Conservation (phyloP, 2,888 invertebrate genomes). For the Augochlorella aurata region DNA sequence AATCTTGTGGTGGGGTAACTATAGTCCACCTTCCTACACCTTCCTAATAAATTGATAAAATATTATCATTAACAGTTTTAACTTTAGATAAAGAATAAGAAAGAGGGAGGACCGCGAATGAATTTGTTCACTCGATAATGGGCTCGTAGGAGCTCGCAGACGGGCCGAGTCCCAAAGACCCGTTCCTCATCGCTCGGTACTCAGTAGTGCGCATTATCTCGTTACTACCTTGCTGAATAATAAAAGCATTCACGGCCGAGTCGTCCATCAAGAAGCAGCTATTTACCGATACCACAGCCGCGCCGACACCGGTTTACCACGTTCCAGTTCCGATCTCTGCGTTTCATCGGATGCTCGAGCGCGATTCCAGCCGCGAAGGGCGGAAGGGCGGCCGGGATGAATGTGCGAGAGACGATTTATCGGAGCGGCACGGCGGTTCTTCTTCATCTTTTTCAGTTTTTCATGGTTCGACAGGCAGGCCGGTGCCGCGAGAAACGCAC, state of each 20-base stretch:
- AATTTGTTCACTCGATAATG: too few relatives aligned
- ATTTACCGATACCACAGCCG: slow-evolving; percentile 26
- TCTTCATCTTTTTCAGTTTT: slow-evolving; percentile 50
- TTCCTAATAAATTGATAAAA: too few relatives aligned
- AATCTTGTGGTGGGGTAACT: too few relatives aligned
- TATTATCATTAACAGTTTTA: too few relatives aligned
- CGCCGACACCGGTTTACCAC: slow-evolving; percentile 18
- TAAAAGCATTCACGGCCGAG: slow-evolving; percentile 22
- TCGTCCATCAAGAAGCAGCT: slow-evolving; percentile 21
- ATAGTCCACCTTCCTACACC: too few relatives aligned
- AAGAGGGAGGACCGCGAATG: too few relatives aligned
- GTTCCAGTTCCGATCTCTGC: slow-evolving; percentile 42
- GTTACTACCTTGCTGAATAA: slow-evolving; percentile 24
- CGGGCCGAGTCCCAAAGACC: background rate
- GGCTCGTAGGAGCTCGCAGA: background rate
- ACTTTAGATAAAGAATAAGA: too few relatives aligned
- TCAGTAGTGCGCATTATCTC: slow-evolving; percentile 11
- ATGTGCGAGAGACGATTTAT: slow-evolving; percentile 58
- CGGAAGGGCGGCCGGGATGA: slow-evolving; percentile 17
- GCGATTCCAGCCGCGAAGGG: slow-evolving; percentile 37
- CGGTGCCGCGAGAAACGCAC: slow-evolving; percentile 60
- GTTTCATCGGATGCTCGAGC: slow-evolving; percentile 50
- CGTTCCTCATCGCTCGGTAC: background rate
- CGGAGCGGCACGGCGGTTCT: slow-evolving; percentile 30
- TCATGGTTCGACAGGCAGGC: slow-evolving; percentile 54